A percentile compares a stretch with the other conserved stretches of the same genome.
phyloP scores from a whole-genome alignment of 2,888 invertebrate species.

The Leptopilina drosophilae region DNA sequence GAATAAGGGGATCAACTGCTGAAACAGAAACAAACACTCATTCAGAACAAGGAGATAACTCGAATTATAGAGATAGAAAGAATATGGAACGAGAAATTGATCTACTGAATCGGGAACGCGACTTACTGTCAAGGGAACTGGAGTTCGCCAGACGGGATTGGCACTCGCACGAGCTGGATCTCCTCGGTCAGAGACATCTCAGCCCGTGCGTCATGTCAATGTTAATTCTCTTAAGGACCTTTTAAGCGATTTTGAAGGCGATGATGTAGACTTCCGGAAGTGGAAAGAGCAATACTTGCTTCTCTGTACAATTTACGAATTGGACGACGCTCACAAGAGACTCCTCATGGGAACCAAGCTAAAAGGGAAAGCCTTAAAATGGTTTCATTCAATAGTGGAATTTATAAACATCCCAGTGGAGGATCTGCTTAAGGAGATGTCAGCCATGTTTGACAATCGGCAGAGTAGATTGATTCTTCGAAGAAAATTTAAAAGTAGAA shows the following conservation, averaged over 20 bases:
- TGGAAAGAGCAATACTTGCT: no score
- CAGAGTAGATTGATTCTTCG: slow-evolving; percentile 32
- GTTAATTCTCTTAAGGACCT: no score
- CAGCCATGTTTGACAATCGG: slow-evolving; percentile 45
- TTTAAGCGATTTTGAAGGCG: no score
- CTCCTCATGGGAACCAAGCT: slow-evolving; percentile 41
- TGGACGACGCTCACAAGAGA: slow-evolving; percentile 43
- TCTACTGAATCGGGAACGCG: neutral
- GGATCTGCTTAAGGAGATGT: slow-evolving; percentile 24
- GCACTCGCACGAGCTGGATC: no score
- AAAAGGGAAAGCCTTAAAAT: slow-evolving; percentile 17
- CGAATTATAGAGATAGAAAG: no score
- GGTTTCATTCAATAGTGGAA: slow-evolving; percentile 43
- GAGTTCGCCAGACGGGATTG: slow-evolving; percentile 7
- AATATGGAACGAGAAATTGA: slow-evolving; percentile 5
- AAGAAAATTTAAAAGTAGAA: slow-evolving; percentile 42
- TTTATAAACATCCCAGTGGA: slow-evolving; percentile 43
- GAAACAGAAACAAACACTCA: neutral
- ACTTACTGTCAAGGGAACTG: neutral
- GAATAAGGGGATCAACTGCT: neutral
- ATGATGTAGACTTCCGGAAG: no score
- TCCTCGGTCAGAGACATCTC: no score
- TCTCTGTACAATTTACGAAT: slow-evolving; percentile 41
- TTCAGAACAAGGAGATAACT: neutral
- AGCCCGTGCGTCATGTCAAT: no score